Conservation (phyloP, 2,888 invertebrate species). For the Mesoligia furuncula region DNA sequence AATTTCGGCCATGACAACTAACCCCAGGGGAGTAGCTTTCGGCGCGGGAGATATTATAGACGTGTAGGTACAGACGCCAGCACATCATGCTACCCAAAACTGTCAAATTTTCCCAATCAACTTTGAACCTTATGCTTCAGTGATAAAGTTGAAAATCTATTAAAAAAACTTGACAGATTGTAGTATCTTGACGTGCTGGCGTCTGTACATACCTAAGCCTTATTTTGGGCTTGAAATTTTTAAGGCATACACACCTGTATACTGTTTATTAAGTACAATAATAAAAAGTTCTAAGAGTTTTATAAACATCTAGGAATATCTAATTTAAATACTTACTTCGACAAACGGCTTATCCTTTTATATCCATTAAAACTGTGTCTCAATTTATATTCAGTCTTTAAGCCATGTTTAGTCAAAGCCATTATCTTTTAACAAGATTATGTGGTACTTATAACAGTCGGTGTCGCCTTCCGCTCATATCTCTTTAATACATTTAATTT, state of each 20-base stretch:
- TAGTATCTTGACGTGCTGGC: no score
- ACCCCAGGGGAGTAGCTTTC: no score
- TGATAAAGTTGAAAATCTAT: no score
- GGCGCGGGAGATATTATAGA: no score
- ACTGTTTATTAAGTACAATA: neutral
- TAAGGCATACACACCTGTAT: neutral
- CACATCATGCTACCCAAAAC: no score
- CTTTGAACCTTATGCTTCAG: no score
- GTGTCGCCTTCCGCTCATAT: conserved; percentile 2
- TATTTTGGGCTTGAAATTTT: neutral
- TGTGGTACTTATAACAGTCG: conserved; percentile 1
- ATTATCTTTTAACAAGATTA: conserved; percentile 6
- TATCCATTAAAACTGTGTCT: neutral
- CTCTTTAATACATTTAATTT: conserved; percentile 31
- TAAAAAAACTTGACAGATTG: no score
- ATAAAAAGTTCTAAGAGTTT: neutral
- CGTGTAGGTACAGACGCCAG: no score
- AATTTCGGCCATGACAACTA: no score
- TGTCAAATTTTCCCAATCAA: no score
- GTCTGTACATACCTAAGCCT: no score
- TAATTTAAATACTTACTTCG: neutral
- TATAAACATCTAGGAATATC: neutral
- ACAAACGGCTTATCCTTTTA: neutral
- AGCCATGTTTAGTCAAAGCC: neutral
- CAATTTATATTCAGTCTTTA: neutral